Percentiles rank a stretch among this genome's conserved stretches.
Evolutionary conservation across 2,113 vertebrate genomes (phyloP).

Genomic region (Panthera leo): DNA sequence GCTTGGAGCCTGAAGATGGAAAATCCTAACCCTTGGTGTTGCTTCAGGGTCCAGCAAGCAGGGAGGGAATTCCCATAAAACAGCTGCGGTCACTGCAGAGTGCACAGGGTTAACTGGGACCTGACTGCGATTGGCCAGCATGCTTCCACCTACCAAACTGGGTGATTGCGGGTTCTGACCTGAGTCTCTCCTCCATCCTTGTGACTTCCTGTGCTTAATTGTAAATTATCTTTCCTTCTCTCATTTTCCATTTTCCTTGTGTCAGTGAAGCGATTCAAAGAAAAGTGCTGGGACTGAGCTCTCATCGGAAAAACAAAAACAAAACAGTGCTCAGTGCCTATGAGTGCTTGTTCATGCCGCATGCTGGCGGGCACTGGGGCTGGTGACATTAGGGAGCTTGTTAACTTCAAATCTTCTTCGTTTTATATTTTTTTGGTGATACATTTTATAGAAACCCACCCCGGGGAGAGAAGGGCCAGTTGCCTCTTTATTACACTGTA

Average conservation of each 20-base stretch:
- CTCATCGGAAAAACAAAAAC: not conserved
- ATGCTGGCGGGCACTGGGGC: slow-evolving; percentile 35
- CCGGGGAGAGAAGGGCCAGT: slow-evolving; percentile 86
- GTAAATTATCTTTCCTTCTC: slow-evolving; percentile 69
- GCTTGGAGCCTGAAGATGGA: slow-evolving; percentile 61
- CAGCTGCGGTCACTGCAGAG: slow-evolving; percentile 51
- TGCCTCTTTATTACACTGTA: slow-evolving; percentile 88
- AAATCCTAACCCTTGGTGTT: slow-evolving; percentile 59
- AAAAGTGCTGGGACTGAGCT: slow-evolving; percentile 53
- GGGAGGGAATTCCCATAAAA: slow-evolving; percentile 38
- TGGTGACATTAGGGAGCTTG: slow-evolving; percentile 78
- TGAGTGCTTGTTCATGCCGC: slow-evolving; percentile 1
- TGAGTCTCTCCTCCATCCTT: slow-evolving; percentile 41
- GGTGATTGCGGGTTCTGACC: slow-evolving; percentile 67
- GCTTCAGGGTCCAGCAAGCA: slow-evolving; percentile 36
- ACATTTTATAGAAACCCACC: slow-evolving; percentile 85
- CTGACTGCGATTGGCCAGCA: not conserved
- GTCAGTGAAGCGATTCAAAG: not conserved
- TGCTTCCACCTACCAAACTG: not conserved
- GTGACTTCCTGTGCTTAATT: slow-evolving; percentile 71
- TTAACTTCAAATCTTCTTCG: slow-evolving; percentile 83
- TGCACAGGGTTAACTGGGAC: slow-evolving; percentile 70
- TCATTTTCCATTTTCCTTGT: slow-evolving; percentile 62
- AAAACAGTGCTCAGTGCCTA: not conserved
- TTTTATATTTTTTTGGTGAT: slow-evolving; percentile 79